phyloP scores from a whole-genome alignment of 2,113 vertebrate genomes.

The Rhineura floridana region DNA sequence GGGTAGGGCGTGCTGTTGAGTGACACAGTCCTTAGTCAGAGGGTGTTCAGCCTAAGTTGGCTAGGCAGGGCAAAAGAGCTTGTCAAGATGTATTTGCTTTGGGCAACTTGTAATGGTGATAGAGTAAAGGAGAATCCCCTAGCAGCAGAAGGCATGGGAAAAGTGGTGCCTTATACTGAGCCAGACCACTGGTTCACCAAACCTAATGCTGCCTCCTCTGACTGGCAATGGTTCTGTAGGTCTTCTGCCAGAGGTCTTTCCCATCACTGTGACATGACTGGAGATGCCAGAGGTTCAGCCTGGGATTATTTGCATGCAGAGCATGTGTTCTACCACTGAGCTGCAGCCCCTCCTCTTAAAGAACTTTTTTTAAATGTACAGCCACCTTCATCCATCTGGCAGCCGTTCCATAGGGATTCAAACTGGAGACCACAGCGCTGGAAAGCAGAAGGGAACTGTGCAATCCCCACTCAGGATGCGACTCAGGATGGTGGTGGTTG shows the following conservation, averaged over 20 bases:
- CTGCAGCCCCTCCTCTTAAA: neutral
- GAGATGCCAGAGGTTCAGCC: neutral
- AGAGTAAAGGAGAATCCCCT: too few relatives aligned
- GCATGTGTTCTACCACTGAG: neutral
- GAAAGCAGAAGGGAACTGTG: neutral
- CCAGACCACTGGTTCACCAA: neutral
- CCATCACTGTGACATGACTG: neutral
- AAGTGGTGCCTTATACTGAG: neutral
- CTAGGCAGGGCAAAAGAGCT: neutral
- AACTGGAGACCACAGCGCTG: neutral
- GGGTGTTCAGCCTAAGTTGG: neutral
- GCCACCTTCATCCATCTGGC: neutral
- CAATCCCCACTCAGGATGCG: neutral
- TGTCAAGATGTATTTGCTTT: neutral
- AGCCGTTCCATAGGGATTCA: neutral
- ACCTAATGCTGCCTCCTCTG: neutral
- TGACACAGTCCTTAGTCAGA: neutral
- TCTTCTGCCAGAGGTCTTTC: neutral
- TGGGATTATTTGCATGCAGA: neutral
- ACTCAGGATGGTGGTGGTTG: neutral
- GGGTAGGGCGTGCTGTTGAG: neutral
- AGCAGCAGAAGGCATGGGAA: neutral
- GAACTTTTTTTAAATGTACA: neutral
- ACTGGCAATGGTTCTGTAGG: neutral
- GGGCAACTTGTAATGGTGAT: too few relatives aligned